A percentile compares a stretch with the other conserved stretches of the same genome.
These are phyloP conservation scores for Crotalus horridus DNA, from an alignment of 2,113 vertebrate species.

Conservation along the genomic window DNA sequence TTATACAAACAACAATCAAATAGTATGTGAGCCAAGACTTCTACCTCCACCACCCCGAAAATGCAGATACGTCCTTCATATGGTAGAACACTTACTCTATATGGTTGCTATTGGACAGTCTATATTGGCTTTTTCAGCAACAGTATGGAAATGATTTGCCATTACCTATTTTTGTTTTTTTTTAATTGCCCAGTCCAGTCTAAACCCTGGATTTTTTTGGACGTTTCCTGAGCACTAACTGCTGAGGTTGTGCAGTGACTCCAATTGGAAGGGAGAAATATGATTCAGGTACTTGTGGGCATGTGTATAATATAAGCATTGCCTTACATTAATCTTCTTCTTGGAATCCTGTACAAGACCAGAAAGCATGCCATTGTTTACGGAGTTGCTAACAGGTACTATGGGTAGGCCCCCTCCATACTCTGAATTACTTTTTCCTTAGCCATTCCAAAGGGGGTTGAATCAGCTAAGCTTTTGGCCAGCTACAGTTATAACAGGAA, in stretches of 20 bases:
- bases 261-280: neutral
- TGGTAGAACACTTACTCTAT: neutral
- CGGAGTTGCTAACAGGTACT: neutral
- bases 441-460: neutral
- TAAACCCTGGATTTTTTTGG: neutral
- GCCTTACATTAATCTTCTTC: neutral
- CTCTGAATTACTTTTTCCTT: neutral
- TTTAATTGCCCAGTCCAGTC: neutral
- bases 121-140: neutral
- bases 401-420: neutral
- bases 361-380: neutral
- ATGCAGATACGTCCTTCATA: too few species aligned
- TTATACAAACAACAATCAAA: too few species aligned
- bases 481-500: neutral
- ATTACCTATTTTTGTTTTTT: neutral
- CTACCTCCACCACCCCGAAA: too few species aligned
- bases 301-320: neutral
- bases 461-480: neutral
- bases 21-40: too few species aligned
- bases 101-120: neutral
- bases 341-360: neutral
- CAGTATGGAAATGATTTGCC: neutral
- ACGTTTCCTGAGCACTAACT: neutral
- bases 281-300: neutral
- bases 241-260: neutral